A percentile compares a stretch with the other conserved stretches of the same genome.
Conservation (phyloP, 2,888 invertebrate genomes). For the Cecidostiba fungosa region DNA sequence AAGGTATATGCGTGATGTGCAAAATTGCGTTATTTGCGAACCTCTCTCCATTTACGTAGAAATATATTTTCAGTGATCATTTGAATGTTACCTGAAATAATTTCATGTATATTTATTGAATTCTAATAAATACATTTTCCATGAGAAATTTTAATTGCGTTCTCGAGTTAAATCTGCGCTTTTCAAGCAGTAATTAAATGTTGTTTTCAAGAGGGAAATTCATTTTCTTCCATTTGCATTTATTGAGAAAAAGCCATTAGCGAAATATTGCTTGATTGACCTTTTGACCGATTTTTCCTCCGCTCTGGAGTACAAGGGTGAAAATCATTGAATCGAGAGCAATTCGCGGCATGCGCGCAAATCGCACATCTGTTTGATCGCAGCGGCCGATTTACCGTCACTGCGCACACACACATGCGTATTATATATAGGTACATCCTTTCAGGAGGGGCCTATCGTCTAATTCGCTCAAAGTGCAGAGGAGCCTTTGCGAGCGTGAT, state of each 20-base stretch:
- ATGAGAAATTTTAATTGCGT: not conserved
- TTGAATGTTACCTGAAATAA: too few species aligned
- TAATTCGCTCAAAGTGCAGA: conserved; percentile 57
- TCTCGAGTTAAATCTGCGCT: not conserved
- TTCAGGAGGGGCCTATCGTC: conserved; percentile 24
- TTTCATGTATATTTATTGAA: too few species aligned
- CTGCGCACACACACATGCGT: not conserved
- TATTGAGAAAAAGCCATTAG: conserved; percentile 39
- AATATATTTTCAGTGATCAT: too few species aligned
- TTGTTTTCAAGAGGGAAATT: conserved; percentile 3
- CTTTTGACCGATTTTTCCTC: conserved; percentile 47
- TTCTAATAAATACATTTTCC: not conserved
- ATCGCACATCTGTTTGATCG: conserved; percentile 58
- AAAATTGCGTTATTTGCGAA: too few species aligned
- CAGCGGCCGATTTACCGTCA: not conserved
- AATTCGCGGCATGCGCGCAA: conserved; percentile 33
- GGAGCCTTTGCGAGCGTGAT: conserved; percentile 47
- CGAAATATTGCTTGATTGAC: conserved; percentile 46
- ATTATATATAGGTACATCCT: conserved; percentile 21
- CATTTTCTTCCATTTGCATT: conserved; percentile 29
- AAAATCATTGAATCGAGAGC: conserved; percentile 43
- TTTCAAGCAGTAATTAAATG: conserved; percentile 17
- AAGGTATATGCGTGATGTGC: too few species aligned
- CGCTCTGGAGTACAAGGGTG: not conserved
- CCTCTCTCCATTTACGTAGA: too few species aligned